Base-by-base conservation (phyloP, 2,888 invertebrate species). In the Operophtera brumata region DNA sequence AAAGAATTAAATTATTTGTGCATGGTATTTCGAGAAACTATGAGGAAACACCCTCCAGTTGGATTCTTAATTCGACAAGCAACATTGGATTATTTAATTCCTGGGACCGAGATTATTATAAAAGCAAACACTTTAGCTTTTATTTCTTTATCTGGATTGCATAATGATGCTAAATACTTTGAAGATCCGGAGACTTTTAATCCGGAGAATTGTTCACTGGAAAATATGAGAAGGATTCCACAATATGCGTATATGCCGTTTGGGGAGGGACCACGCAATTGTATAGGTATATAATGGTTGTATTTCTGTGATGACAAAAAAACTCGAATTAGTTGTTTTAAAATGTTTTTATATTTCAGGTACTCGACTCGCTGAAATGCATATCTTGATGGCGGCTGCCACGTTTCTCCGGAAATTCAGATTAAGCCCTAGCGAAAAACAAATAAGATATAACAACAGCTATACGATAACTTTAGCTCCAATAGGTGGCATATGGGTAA, bases 1-100 rank as follows among this genome's bases (percentile, higher is more conserved):
- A 73, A 67, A 36, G 73, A 79, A n/a, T 67, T 80, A 71, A 67
- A 67, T 10, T 78, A 77, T 59, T 52, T 78, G 32, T 67, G 70
- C 55, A 74, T 75, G 75, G 70, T 69, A 4, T 71, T 77, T 10
- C 57, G 69, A 26, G 72, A 74, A 56, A 66, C 70, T 0, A 48
- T 69, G 11, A 57, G 72, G 12, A 71, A 67, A 44, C 59, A 78
- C 50, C 58, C 70, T 6, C 50, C 65, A 6, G 62, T 58, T 2
- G 67, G 65, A 4, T 45, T 63, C 11, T n/a, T 49, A 25, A n/a
- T 55, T 26, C 39, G 59, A 8, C 41, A 53, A 47, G 39, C 47
- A 34, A 11, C 37, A 11, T 12, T 35, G 6, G 53, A 59, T 20
- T 69, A 69, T 30, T 54, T 39, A 10, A 58, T 71, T 25, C 65